Conservation (phyloP, 53 echinoderm and acorn worm species). For the Patiria pectinifera region DNA sequence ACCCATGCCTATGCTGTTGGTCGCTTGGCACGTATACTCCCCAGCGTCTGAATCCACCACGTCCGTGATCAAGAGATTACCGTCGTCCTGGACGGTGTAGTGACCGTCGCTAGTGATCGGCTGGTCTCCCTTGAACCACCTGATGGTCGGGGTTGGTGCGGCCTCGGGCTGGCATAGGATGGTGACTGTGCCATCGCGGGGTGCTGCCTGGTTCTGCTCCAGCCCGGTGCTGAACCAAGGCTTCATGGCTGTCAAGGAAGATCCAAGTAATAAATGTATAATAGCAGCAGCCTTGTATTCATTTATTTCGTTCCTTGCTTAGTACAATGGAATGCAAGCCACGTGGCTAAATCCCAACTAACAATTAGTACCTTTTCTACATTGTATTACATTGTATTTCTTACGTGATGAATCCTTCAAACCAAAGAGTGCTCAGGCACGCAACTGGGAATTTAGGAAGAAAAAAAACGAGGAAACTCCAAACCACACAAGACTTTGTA, state of each 20-base stretch:
- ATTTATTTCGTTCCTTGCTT: background rate
- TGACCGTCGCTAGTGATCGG: slow-evolving; percentile 57
- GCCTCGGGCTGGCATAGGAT: slow-evolving; percentile 81
- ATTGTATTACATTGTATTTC: too few species aligned
- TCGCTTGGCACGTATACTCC: slow-evolving; percentile 77
- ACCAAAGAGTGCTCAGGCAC: too few species aligned
- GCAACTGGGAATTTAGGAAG: too few species aligned
- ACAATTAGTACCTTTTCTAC: too few species aligned
- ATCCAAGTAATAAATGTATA: too few species aligned
- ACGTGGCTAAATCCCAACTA: too few species aligned
- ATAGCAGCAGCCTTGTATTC: too few species aligned
- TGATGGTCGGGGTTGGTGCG: slow-evolving; percentile 81
- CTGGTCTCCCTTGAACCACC: slow-evolving; percentile 64
- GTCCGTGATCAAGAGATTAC: slow-evolving; percentile 72
- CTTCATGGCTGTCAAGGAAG: slow-evolving; percentile 66
- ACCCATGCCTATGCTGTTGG: slow-evolving; percentile 64
- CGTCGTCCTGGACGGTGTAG: slow-evolving; percentile 63
- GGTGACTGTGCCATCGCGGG: slow-evolving; percentile 70
- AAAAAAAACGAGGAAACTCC: too few species aligned
- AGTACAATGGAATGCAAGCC: too few species aligned
- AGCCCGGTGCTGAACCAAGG: slow-evolving; percentile 72
- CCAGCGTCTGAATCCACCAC: slow-evolving; percentile 77
- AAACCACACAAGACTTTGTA: too few species aligned
- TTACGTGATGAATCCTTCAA: too few species aligned
- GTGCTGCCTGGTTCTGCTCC: slow-evolving; percentile 79